Base-by-base conservation (phyloP, 2,888 invertebrate genomes). In the Cataglyphis rosenhaueri region DNA sequence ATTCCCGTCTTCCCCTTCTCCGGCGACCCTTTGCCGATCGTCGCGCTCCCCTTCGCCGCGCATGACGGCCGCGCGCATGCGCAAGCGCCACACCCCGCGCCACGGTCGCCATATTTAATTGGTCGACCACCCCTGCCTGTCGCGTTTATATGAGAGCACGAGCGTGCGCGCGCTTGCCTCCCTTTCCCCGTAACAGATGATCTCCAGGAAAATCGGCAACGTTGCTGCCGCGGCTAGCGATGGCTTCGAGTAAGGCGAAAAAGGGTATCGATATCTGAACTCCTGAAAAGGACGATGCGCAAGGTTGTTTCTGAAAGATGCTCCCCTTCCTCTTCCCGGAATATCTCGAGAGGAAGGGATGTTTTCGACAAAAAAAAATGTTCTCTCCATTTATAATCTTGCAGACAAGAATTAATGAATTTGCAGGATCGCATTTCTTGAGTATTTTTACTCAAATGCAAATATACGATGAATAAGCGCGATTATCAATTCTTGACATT, bases 51-150 rank as follows among this genome's bases (percentile, higher is more conserved):
- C 82, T 81, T 66, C 55, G 29, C 57, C 65, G 61, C 64, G 25
- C 61, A 62, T 62, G 52, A 12, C 32, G 15, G 66, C 75, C 78
- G 76, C 88, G 90, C 93, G 91, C 91, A 92, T 92, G 92, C 92
- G 91, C 87, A 71, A 85, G 89, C 92, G 93, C 93, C 93, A 93
- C 93, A 93, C 93, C 93, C 93, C 93, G 88, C 88, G 88, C 88
- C 88, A 86, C 81, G 84, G 90, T 84, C 91, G 93, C 92, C 92
- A 92, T 93, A 79, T 93, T 93, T 92, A 90, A 93, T 93, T 92
- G 87, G 84, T 84, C 86, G 87, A 85, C 91, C 89, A 90, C 91
- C 91, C 90, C 86, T 89, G 88, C 82, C 75, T 57, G 78, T 61
- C 55, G 81, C 81, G 71, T 70, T 64, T 79, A 44, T 48, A 57